These are phyloP conservation scores for Phymastichus coffea DNA, from an alignment of 1,140 invertebrate species.

Conservation along the genomic window DNA sequence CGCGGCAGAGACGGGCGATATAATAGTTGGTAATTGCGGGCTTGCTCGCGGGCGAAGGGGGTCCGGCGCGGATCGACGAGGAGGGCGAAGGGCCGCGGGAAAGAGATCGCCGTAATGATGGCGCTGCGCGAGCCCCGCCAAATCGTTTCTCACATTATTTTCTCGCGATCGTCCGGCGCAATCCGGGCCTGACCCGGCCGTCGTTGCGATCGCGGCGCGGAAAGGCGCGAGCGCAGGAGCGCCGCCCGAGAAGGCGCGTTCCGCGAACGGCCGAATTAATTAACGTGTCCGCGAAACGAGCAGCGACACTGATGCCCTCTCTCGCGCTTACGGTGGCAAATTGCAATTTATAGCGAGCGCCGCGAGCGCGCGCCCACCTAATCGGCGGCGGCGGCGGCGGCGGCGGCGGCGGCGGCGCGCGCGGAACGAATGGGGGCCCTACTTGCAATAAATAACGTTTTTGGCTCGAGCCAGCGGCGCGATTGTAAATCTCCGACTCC, in stretches of 20 bases:
- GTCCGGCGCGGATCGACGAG: slow-evolving; percentile 17
- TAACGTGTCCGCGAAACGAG: slow-evolving; percentile 30
- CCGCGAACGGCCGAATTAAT: slow-evolving; percentile 23
- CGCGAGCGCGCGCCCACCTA: background rate
- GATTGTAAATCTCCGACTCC: slow-evolving; percentile 27
- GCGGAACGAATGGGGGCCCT: slow-evolving; percentile 34
- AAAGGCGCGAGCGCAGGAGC: slow-evolving; percentile 24
- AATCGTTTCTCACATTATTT: slow-evolving; percentile 40
- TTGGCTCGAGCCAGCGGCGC: slow-evolving; percentile 3
- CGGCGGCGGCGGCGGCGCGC: background rate
- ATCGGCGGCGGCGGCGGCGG: background rate
- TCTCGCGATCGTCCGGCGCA: slow-evolving; percentile 28
- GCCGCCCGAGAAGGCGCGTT: background rate
- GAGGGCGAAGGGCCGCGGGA: slow-evolving; percentile 30
- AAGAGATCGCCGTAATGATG: slow-evolving; percentile 35
- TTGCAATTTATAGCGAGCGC: slow-evolving; percentile 36
- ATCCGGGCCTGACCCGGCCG: background rate
- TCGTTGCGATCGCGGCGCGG: background rate
- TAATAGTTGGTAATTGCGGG: slow-evolving; percentile 47
- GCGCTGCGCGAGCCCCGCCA: slow-evolving; percentile 14
- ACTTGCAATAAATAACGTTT: slow-evolving; percentile 31
- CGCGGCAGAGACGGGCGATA: slow-evolving; percentile 16
- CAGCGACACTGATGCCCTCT: slow-evolving; percentile 25
- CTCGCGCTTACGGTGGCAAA: slow-evolving; percentile 32
- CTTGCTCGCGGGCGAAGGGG: slow-evolving; percentile 28